Conservation (phyloP, 53 echinoderm and acorn worm genomes). For the Arbacia lixula region DNA sequence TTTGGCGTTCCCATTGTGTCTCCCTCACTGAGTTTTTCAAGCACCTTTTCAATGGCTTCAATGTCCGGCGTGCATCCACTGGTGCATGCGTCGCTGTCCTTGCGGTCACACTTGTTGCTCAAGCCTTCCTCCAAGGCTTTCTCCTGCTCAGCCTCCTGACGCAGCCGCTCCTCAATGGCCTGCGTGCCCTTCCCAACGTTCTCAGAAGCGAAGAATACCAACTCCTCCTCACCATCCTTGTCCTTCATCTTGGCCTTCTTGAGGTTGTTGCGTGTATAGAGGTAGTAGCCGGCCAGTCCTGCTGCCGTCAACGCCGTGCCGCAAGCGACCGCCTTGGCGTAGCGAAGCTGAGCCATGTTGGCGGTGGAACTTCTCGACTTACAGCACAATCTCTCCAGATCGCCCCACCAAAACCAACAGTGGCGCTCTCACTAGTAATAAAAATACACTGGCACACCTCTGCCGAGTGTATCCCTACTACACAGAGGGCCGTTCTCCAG, state of each 20-base stretch:
- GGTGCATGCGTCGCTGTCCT: neutral
- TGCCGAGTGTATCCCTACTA: neutral
- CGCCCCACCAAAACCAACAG: conserved; percentile 6
- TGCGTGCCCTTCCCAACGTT: conserved; percentile 16
- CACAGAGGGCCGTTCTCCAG: neutral
- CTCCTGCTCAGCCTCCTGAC: conserved; percentile 17
- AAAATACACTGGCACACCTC: conserved; percentile 7
- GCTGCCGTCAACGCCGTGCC: conserved; percentile 80
- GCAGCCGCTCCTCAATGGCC: conserved; percentile 36
- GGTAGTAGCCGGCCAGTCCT: conserved; percentile 81
- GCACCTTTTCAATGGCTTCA: conserved; percentile 43
- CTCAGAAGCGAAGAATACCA: conserved; percentile 9
- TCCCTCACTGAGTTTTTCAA: conserved; percentile 29
- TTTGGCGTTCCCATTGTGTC: neutral
- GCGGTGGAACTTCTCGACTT: conserved; percentile 30
- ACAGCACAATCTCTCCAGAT: conserved; percentile 59
- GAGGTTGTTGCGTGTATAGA: conserved; percentile 66
- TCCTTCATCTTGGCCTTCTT: conserved; percentile 63
- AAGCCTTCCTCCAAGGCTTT: neutral
- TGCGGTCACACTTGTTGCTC: conserved; percentile 5
- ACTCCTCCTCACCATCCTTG: conserved; percentile 17
- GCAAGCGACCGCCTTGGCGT: conserved; percentile 85
- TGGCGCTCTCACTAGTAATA: no score
- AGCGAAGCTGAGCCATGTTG: conserved; percentile 90
- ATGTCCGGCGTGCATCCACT: conserved; percentile 30